Evolutionary conservation across 2,113 vertebrate species (phyloP).

Genomic region (Tetrao urogallus): DNA sequence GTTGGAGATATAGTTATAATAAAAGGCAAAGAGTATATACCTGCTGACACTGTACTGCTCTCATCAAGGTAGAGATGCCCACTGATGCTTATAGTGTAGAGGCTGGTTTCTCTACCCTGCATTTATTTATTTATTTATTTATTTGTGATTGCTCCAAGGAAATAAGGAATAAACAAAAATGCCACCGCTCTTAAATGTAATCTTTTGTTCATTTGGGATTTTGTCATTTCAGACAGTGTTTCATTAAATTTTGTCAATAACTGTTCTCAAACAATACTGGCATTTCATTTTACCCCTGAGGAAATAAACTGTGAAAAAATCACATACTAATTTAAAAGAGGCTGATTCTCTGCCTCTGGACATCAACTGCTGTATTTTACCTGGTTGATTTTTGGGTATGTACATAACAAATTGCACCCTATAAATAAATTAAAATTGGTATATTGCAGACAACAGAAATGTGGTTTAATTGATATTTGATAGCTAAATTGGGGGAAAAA

Average conservation of each 20-base stretch:
- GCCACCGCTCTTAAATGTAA: slow-evolving; percentile 45
- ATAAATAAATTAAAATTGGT: not conserved
- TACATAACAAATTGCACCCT: not conserved
- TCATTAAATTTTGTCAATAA: not conserved
- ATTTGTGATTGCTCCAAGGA: slow-evolving; percentile 83
- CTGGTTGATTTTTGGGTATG: not conserved
- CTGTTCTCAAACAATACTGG: not conserved
- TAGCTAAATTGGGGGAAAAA: not conserved
- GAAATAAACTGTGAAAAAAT: not conserved
- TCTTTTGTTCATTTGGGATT: slow-evolving; percentile 4
- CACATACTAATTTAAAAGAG: not conserved
- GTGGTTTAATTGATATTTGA: not conserved
- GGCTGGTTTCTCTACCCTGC: slow-evolving; percentile 85
- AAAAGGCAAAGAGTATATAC: slow-evolving; percentile 96
- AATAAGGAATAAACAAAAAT: slow-evolving; percentile 86
- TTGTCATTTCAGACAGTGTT: not conserved
- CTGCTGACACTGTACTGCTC: slow-evolving; percentile 95
- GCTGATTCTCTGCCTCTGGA: not conserved
- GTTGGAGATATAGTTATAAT: slow-evolving; percentile 98
- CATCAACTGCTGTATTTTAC: not conserved
- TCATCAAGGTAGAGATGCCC: slow-evolving; percentile 94
- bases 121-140: slow-evolving; percentile 63
- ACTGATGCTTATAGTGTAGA: slow-evolving; percentile 82
- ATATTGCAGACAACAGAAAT: not conserved
- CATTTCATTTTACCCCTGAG: not conserved